Base-by-base conservation (phyloP, 2,888 invertebrate species). In the Rutpela maculata region DNA sequence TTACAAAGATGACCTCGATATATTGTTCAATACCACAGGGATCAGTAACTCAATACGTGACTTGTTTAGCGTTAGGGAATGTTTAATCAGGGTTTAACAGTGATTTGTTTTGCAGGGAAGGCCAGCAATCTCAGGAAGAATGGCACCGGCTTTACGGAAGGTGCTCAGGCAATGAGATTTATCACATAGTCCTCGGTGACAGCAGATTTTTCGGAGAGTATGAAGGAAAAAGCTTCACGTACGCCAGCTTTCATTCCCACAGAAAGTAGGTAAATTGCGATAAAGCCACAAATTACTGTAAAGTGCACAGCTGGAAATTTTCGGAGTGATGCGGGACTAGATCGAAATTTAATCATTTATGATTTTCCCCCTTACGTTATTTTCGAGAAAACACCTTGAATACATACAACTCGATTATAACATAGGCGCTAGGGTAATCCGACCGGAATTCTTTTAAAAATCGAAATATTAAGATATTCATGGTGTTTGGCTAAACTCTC, bases 141-240 rank as follows among this genome's bases (percentile, higher is more conserved):
- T 99, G 99, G 99, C 99, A 99, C 90, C 93, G 97, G 72, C 92
- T 98, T n/a, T 99, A 99, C 89, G 99, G 99, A 18, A 96, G 97
- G 89, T 99, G 99, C 90, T 99, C 99, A 1, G 99, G 99, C 83
- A 99, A 99, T 90, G 99, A 99, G 92, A 99, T 99, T 88, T 99
- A 99, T 91, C 98, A 99, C 90, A 99, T 99, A 84, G 94, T 96
- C 77, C 93, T 99, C 75, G 96, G 96, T 18, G 98, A 98, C 88
- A 98, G 98, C 86, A 93, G 98, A 81, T 99, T 99, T 91, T 99
- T 99, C 88, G 98, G 98, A 31, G 99, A 99, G 91, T 99, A 98
- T 90, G 97, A 98, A 89, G 99, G 99, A 73, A 99, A 99, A 91
- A 98, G 98, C 90, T 99, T 99, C 91, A 99, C 98, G n/a, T 99